Conservation (phyloP, 2,888 invertebrate genomes). For the Tetrapedia diversipes region DNA sequence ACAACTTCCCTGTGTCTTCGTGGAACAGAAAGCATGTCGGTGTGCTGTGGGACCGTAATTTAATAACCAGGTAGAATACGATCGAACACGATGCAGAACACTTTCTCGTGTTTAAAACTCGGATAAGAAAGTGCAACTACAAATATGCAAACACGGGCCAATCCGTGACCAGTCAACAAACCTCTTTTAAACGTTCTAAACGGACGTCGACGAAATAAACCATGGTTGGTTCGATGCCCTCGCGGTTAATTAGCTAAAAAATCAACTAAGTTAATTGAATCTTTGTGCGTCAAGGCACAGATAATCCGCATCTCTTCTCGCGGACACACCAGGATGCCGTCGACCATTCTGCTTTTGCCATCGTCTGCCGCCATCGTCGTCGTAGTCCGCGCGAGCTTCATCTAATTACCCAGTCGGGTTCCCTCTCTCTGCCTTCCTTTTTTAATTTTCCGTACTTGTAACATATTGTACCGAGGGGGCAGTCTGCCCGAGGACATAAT, state of each 20-base stretch:
- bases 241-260: constrained; percentile 17
- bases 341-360: constrained; percentile 4
- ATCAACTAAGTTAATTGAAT: constrained; percentile 20
- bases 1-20: too few species aligned
- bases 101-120: too few species aligned
- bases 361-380: too few species aligned
- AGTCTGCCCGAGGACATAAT: constrained; percentile 68
- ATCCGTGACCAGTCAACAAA: too few species aligned
- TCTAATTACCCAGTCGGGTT: constrained; percentile 59
- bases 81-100: too few species aligned
- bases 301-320: constrained; percentile 12
- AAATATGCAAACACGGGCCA: too few species aligned
- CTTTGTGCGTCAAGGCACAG: constrained; percentile 1
- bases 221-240: not conserved
- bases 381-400: constrained; percentile 47
- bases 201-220: not conserved
- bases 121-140: too few species aligned
- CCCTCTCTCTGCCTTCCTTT: constrained; percentile 28
- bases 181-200: too few species aligned
- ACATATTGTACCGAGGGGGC: constrained; percentile 69
- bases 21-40: too few species aligned
- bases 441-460: constrained; percentile 65
- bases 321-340: too few species aligned
- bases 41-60: too few species aligned
- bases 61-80: too few species aligned